Percentiles rank a stretch among this genome's conserved stretches.
Conservation (phyloP, 2,797 vertebrate genomes). For the Hozukius guyotensis region DNA sequence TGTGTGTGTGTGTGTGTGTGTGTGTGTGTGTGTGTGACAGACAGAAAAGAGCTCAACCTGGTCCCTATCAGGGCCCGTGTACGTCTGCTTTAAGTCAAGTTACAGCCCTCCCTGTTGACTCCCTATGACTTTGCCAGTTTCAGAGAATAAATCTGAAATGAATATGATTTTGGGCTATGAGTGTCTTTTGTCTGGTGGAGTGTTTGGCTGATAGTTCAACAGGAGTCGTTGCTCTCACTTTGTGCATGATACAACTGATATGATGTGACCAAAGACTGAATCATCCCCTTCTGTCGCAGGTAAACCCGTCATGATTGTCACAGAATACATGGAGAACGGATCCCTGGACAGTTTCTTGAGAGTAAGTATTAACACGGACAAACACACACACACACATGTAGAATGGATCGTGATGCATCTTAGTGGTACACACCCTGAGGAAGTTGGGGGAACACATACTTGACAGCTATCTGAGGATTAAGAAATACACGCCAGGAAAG, state of each 20-base stretch:
- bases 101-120: slow-evolving; percentile 23
- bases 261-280: background rate
- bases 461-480: slow-evolving; percentile 1
- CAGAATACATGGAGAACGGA: slow-evolving; percentile 88
- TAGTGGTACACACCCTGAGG: background rate
- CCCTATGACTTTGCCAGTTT: slow-evolving; percentile 3
- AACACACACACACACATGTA: slow-evolving; percentile 4
- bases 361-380: slow-evolving; percentile 71
- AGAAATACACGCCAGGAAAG: background rate
- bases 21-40: slow-evolving; percentile 5
- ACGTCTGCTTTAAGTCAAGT: slow-evolving; percentile 53
- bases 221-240: background rate
- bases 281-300: slow-evolving; percentile 63
- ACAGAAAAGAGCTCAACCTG: slow-evolving; percentile 35
- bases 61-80: slow-evolving; percentile 19
- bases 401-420: background rate
- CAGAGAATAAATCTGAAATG: slow-evolving; percentile 32
- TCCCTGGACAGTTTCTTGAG: slow-evolving; percentile 86
- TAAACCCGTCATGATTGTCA: slow-evolving; percentile 88
- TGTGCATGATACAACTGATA: background rate
- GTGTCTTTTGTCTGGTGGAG: background rate
- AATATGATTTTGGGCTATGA: background rate
- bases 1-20: background rate
- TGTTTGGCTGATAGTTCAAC: background rate
- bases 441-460: background rate